Conservation (phyloP, 1,140 invertebrate genomes). For the Drosophila teissieri region DNA sequence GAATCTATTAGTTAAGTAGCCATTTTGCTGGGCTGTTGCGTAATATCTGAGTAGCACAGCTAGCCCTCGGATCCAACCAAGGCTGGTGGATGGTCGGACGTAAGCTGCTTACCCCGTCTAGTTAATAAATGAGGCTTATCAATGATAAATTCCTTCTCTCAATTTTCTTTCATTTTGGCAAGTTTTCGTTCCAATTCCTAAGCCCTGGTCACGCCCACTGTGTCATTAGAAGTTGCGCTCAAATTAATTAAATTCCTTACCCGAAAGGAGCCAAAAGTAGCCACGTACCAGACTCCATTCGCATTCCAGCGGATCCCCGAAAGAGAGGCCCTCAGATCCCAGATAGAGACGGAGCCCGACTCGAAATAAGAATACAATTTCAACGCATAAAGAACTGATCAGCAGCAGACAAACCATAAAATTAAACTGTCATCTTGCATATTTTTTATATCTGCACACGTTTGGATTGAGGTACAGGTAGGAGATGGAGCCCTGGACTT, state of each 20-base stretch:
- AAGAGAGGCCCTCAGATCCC: conserved; percentile 9
- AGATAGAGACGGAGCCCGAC: conserved; percentile 16
- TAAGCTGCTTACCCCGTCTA: conserved; percentile 76
- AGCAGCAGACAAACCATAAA: conserved; percentile 85
- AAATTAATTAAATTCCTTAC: conserved; percentile 80
- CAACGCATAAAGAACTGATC: conserved; percentile 84
- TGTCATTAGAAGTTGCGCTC: conserved; percentile 74
- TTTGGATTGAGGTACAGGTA: conserved; percentile 50
- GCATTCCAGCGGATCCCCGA: conserved; percentile 36
- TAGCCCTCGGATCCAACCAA: conserved; percentile 18
- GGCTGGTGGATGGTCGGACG: conserved; percentile 42
- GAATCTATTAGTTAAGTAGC: conserved; percentile 80
- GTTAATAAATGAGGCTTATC: conserved; percentile 79
- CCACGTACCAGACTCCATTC: conserved; percentile 62
- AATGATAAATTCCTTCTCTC: conserved; percentile 45
- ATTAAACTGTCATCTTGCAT: conserved; percentile 85
- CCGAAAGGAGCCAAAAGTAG: conserved; percentile 59
- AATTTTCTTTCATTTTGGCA: conserved; percentile 32
- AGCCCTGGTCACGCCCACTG: conserved; percentile 74
- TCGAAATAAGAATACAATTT: conserved; percentile 64
- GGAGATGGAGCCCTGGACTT: conserved; percentile 25
- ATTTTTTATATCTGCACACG: conserved; percentile 82
- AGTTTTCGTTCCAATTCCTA: conserved; percentile 58
- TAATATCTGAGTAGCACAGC: conserved; percentile 45
- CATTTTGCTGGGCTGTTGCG: conserved; percentile 77